Conservation (phyloP, 2,888 invertebrate genomes). For the Rhingia campestris region DNA sequence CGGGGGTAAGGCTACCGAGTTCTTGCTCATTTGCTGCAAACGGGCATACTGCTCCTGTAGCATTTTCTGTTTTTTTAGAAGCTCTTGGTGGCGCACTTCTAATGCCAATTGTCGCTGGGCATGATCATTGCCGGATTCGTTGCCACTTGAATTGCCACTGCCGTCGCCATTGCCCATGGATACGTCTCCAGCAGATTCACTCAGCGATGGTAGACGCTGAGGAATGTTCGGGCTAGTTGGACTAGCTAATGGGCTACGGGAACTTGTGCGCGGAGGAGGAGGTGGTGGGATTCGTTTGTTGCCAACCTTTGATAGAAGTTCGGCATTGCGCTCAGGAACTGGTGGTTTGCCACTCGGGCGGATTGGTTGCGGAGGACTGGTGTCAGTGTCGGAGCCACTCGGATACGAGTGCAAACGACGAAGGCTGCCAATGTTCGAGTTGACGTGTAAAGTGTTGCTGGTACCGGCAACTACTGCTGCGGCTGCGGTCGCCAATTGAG, state of each 20-base stretch:
- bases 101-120: conserved; percentile 89
- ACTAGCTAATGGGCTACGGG: conserved; percentile 93
- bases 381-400: conserved; percentile 92
- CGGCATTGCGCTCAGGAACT: conserved; percentile 91
- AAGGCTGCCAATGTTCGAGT: conserved; percentile 84
- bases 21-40: conserved; percentile 92
- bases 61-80: conserved; percentile 93
- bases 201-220: conserved; percentile 83
- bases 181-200: conserved; percentile 79
- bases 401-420: conserved; percentile 93
- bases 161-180: conserved; percentile 75
- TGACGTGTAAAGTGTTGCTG: conserved; percentile 79
- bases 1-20: conserved; percentile 87
- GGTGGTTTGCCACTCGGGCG: conserved; percentile 88
- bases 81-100: conserved; percentile 94
- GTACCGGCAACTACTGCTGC: conserved; percentile 82
- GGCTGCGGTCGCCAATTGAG: conserved; percentile 73
- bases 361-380: conserved; percentile 89
- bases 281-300: conserved; percentile 92
- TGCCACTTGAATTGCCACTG: conserved; percentile 87
- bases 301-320: conserved; percentile 88
- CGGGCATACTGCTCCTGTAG: conserved; percentile 96
- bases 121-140: conserved; percentile 90
- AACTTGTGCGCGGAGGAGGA: conserved; percentile 95
- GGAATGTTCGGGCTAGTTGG: conserved; percentile 90